Evolutionary conservation across 2,888 invertebrate species (phyloP), one percentile per base, ranked within the genome.

Genomic region (Strigamia transsilvanica): DNA sequence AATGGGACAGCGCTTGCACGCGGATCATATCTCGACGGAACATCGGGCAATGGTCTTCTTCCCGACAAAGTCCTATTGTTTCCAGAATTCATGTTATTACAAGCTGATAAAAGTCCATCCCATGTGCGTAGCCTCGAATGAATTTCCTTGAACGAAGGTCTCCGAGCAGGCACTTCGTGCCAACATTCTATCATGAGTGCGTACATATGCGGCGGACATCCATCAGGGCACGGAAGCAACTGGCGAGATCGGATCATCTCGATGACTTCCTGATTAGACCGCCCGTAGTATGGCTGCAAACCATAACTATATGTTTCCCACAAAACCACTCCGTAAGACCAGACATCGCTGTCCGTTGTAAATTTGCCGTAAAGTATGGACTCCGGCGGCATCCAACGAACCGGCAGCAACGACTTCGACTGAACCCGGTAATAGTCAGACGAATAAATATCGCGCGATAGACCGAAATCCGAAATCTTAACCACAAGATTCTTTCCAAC

Each of bases 231-330:
- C 0, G 96, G 94, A 83, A 99, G 90, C 46, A 99, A 90, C 88
- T 98, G 97, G 18, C 98, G 93, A 13, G 95, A 95, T 18, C 98
- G 92, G 82, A 99, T 96, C 94, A 98, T 96, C 86, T 96, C 94
- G 86, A 99, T 97, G 27, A 99, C 98, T 89, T 99, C 98, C 88
- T 97, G 97, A 88, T 99, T 98, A 86, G 94, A 95, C 88, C 94
- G 97, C 42, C 96, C 96, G 87, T 92, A 92, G 88, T 99, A 99
- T 0, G 99, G 99, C 92, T 95, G 90, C 85, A 97, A 90, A 32
- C 99, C 99, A 88, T 95, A 99, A 87, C 96, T 97, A 88, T 97
- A 99, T 83, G 98, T 97, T 90, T 99, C 99, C 99, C 99, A 99
- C 42, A 99, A 89, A 13, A 99, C 96, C 21, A 99, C 97, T 21